A percentile compares a stretch with the other conserved stretches of the same genome.
Conservation (phyloP, 2,797 vertebrate species). For the Sebastes cheni region DNA sequence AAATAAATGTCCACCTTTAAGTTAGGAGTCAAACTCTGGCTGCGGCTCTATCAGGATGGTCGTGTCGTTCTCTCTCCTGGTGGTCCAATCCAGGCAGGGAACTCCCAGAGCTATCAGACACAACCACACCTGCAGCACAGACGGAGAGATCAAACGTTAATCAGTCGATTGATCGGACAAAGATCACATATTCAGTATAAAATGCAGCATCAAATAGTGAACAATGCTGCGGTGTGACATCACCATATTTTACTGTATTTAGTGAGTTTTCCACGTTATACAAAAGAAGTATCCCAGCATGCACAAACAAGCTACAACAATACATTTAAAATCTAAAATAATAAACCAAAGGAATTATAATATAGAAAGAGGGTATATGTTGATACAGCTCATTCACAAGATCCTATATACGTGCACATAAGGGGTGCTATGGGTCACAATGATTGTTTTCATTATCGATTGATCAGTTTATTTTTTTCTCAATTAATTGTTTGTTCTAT, state of each 20-base stretch:
- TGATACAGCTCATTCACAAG: background rate
- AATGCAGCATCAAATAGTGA: background rate
- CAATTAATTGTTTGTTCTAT: background rate
- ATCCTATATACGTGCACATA: background rate
- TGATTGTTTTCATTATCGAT: background rate
- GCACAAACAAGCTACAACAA: background rate
- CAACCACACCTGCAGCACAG: slow-evolving; percentile 82
- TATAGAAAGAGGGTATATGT: background rate
- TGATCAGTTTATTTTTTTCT: background rate
- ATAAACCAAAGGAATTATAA: background rate
- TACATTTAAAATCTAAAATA: background rate
- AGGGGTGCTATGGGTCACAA: background rate
- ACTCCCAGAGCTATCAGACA: slow-evolving; percentile 88
- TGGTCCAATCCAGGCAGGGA: slow-evolving; percentile 81
- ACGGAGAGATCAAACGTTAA: background rate
- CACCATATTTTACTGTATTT: background rate
- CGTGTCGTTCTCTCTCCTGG: slow-evolving; percentile 78
- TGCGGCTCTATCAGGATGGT: slow-evolving; percentile 76
- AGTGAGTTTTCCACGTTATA: background rate
- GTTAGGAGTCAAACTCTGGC: slow-evolving; percentile 61
- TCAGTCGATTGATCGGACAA: background rate
- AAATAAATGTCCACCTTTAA: background rate
- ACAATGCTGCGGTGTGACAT: background rate
- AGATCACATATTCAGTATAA: background rate
- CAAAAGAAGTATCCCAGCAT: background rate